Percentiles rank a stretch among this genome's conserved stretches.
Evolutionary conservation across 2,888 invertebrate genomes (phyloP).

Genomic region (Thereva nobilitata): DNA sequence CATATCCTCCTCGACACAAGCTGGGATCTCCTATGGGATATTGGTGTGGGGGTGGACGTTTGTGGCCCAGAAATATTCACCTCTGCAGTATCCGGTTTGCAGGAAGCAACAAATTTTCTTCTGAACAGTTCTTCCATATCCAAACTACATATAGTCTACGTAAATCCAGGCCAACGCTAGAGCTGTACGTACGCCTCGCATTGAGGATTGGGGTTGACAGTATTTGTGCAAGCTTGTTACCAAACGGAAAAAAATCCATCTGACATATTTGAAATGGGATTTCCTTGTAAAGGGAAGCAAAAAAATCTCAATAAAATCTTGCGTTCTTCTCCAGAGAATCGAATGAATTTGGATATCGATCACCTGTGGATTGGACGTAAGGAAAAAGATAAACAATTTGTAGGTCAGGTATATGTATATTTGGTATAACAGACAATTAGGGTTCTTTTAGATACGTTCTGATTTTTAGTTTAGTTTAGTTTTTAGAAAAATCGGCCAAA

Average conservation of each 20-base stretch:
- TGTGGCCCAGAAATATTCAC: slow-evolving; percentile 3
- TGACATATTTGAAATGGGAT: slow-evolving; percentile 9
- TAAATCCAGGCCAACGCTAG: background rate
- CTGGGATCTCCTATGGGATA: background rate
- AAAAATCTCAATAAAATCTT: slow-evolving; percentile 2
- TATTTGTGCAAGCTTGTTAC: background rate
- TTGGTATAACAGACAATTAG: too few species aligned
- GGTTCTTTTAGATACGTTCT: too few species aligned
- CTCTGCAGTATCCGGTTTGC: slow-evolving; percentile 3
- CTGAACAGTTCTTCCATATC: background rate
- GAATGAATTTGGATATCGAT: slow-evolving; percentile 5
- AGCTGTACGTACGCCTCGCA: background rate
- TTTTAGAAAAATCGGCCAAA: too few species aligned
- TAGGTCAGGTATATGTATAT: too few species aligned
- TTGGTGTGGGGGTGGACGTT: background rate
- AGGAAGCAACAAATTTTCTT: slow-evolving; percentile 18
- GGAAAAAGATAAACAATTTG: too few species aligned
- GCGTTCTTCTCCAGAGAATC: background rate
- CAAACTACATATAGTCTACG: too few species aligned
- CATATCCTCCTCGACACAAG: background rate
- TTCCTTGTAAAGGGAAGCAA: background rate
- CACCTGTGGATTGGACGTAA: background rate
- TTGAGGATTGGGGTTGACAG: background rate
- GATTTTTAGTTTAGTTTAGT: too few species aligned
- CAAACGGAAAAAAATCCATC: background rate